Base-by-base conservation (phyloP, 2,888 invertebrate genomes). In the Onthophagus sagittarius region DNA sequence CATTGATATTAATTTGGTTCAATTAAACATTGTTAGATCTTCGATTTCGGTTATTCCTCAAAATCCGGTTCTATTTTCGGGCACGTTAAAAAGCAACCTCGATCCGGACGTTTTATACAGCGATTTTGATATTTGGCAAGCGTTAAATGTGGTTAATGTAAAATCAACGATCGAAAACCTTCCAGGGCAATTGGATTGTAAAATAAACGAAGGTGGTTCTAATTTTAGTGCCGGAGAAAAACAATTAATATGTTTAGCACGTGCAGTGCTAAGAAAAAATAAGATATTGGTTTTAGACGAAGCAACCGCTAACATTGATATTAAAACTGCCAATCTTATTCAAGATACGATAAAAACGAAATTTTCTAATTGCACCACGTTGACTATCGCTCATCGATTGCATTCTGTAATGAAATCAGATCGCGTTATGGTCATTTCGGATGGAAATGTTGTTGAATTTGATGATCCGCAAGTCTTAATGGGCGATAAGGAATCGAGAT, bases 321-420 rank as follows among this genome's bases (percentile, higher is more conserved):
- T 91, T 0, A 89, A 90, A 69, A 94, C 94, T 32, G 93, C 94
- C 80, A 88, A 87, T 0, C 82, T 94, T 13, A 93, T 94, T 77
- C 94, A 94, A 81, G 87, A 87, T 39, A 92, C 93, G 0, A 93
- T 94, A 75, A 86, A 92, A 75, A 87, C 86, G 64, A 91, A 92
- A 82, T 94, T 94, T 81, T 87, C 87, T 0, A 87, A 89, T 32
- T 94, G 93, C 82, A 94, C 94, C 0, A 93, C 94, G 53, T 87
- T 94, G 39, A 94, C 94, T 0, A 93, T 94, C 63, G 94, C 94
- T 33, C 94, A 94, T 84, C 88, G 94, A 31, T 87, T 95, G 5
- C 90, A 94, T 80, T 94, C 94, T 0, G 92, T 95, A 71, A 93
- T 94, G 90, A 94, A 94, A 84, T 93, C 92, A 0, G 93, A 94